Base-by-base conservation (phyloP, 1,140 invertebrate genomes). In the Heliconius eleuchia region DNA sequence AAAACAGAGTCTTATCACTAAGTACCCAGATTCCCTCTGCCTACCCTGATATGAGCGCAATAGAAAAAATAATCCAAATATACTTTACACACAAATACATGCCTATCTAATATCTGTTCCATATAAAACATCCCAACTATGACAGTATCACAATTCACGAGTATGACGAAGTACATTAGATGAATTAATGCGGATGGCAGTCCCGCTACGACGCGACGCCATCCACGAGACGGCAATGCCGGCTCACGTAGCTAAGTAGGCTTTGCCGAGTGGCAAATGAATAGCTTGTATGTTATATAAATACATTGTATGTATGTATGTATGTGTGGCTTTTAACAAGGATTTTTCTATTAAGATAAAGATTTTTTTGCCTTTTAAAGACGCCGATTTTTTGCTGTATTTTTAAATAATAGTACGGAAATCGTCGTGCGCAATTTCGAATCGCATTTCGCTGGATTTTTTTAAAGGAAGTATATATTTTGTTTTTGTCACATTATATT, bases 121-220 rank as follows among this genome's bases (percentile, higher is more conserved):
- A 66, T 9, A 66, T 66, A 66, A 66, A 66, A 30, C 60, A 66
- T 66, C 4, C 27, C 60, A 27, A 30, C 9, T n/a, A 27, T n/a
- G n/a, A 66, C 60, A 27, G 60, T 30, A 30, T 13, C 23, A 66
- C 60, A 30, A 46, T 46, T 46, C 42, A 46, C 42, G 42, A 66
- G 60, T 23, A 66, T 30, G 60, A 66, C 30, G 60, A 30, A 66
- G 27, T 27, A 76, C 74, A 76, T 76, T 76, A 76, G 74, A 76
- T 39, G 57, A 76, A 76, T 76, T 76, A 76, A 76, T 76, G 74
- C 74, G 42, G 55, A 76, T 52, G 74, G 30, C 74, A 46, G 34
- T 55, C 8, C 55, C 30, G n/a, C 60, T 37, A 76, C 74, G 74
- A 50, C 16, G 42, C 42, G 57, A n/a, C 50, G 74, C 74, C 55